These are phyloP conservation scores for Pipistrellus pygmaeus DNA, from an alignment of 2,797 vertebrate genomes.

Conservation along the genomic window DNA sequence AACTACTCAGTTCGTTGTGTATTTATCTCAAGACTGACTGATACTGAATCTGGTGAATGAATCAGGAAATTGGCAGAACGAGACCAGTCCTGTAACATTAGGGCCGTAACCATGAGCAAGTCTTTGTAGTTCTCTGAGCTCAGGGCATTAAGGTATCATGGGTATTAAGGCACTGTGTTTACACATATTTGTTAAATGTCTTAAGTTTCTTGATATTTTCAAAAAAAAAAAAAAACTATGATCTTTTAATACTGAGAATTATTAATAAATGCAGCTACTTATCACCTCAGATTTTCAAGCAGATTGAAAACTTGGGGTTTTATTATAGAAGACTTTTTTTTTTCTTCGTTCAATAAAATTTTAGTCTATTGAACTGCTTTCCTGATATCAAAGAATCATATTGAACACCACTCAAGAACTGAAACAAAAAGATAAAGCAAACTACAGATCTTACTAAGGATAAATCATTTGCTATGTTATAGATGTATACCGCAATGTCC, in stretches of 20 bases:
- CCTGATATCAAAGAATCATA: background rate
- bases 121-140: background rate
- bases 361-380: constrained; percentile 51
- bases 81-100: background rate
- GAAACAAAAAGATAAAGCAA: constrained; percentile 44
- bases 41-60: background rate
- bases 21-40: constrained; percentile 48
- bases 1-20: background rate
- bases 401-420: background rate
- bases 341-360: constrained; percentile 30
- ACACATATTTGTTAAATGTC: constrained; percentile 25
- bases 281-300: constrained; percentile 55
- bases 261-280: constrained; percentile 19
- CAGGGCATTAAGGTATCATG: background rate
- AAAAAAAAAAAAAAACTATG: background rate
- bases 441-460: background rate
- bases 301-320: constrained; percentile 30
- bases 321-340: constrained; percentile 1
- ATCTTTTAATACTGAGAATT: constrained; percentile 50
- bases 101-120: background rate
- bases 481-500: background rate
- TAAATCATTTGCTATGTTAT: background rate
- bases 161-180: constrained; percentile 6
- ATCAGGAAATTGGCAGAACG: background rate
- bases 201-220: constrained; percentile 29